phyloP scores from a whole-genome alignment of 2,113 vertebrate genomes.

The Crotophaga sulcirostris region DNA sequence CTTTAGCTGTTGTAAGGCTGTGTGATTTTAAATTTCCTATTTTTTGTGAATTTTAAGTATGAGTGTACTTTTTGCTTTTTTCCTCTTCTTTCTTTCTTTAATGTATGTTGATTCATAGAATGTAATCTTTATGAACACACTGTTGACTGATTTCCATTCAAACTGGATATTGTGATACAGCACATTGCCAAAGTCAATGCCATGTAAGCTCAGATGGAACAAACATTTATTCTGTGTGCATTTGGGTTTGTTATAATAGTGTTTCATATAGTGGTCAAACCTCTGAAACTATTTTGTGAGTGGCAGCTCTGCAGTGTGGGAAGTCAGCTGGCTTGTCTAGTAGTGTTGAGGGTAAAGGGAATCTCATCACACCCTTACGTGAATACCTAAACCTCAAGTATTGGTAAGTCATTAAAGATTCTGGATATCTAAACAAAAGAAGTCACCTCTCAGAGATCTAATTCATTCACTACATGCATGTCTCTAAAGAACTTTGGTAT shows the following conservation, averaged over 20 bases:
- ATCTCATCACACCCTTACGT: not conserved
- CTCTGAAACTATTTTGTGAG: not conserved
- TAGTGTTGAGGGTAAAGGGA: not conserved
- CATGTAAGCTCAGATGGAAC: not conserved
- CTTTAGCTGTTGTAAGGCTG: not conserved
- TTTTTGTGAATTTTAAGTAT: not conserved
- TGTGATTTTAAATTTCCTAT: not conserved
- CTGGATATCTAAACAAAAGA: not conserved
- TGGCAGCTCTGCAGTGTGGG: not conserved
- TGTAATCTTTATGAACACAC: not conserved
- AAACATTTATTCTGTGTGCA: not conserved
- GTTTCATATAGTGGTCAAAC: not conserved
- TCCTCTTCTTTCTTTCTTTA: not conserved
- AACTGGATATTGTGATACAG: not conserved
- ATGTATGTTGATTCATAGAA: not conserved
- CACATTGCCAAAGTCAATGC: not conserved
- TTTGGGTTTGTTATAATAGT: not conserved
- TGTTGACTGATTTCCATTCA: not conserved
- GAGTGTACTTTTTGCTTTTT: not conserved
- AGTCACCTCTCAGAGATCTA: not conserved
- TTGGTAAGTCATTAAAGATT: not conserved
- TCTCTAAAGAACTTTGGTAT: not conserved
- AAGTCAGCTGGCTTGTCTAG: not conserved
- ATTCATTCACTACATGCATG: not conserved
- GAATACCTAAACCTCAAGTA: not conserved